Percentiles rank a stretch among this genome's conserved stretches.
Conservation (phyloP, 2,113 vertebrate genomes). For the Gnathonemus echidnorhynchus region DNA sequence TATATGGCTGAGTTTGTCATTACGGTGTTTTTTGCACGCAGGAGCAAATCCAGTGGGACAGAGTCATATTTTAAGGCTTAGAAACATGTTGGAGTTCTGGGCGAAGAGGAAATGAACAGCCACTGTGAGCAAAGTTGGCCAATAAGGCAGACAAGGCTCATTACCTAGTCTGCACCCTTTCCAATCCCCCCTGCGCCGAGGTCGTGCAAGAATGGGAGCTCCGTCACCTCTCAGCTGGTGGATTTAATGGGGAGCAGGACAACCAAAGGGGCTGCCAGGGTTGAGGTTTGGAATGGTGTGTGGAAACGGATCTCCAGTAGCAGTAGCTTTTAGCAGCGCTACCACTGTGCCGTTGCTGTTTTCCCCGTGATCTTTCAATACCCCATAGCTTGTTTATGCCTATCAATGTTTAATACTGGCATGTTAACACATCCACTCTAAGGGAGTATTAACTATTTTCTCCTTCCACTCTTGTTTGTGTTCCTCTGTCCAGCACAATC, state of each 20-base stretch:
- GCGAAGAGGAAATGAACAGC: not conserved
- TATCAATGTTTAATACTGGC: not conserved
- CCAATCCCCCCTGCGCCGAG: not conserved
- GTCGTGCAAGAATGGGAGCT: not conserved
- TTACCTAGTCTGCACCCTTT: not conserved
- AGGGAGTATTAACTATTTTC: not conserved
- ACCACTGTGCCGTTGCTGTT: not conserved
- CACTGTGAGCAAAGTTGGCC: not conserved
- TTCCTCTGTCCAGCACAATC: not conserved
- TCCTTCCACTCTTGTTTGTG: not conserved
- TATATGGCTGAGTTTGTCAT: not conserved
- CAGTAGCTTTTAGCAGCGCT: not conserved
- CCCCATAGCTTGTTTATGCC: not conserved
- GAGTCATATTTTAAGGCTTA: not conserved
- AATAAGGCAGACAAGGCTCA: not conserved
- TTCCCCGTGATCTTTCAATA: not conserved
- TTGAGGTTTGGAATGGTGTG: not conserved
- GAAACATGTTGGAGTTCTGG: not conserved
- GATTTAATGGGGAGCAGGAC: not conserved
- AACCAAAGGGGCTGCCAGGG: not conserved
- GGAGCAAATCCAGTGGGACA: constrained; percentile 2
- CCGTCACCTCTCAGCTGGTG: not conserved
- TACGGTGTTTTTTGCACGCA: not conserved
- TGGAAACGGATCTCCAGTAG: not conserved
- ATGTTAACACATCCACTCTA: not conserved